Evolutionary conservation across 2,113 vertebrate species (phyloP).

Genomic region (Psittacus erithacus): DNA sequence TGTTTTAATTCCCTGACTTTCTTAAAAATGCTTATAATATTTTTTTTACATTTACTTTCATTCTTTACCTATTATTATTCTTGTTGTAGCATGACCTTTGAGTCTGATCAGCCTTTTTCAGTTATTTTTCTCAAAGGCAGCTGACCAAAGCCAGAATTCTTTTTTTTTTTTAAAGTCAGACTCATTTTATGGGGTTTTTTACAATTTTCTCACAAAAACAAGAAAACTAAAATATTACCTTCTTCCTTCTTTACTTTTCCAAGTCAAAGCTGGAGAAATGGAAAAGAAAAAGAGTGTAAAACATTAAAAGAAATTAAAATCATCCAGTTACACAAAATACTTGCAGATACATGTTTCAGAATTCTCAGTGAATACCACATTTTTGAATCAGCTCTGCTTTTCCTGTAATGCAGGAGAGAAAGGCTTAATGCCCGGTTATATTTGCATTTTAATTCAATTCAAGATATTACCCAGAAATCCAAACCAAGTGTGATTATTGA

Average conservation of each 20-base stretch:
- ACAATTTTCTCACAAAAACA: neutral
- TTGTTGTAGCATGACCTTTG: neutral
- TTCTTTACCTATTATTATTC: neutral
- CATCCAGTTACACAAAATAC: neutral
- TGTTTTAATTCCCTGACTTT: neutral
- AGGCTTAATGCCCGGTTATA: neutral
- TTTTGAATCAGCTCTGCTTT: neutral
- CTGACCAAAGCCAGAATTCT: neutral
- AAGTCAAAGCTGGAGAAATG: neutral
- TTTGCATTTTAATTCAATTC: neutral
- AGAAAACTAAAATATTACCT: neutral
- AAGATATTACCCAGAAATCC: constrained; percentile 3
- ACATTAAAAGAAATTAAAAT: neutral
- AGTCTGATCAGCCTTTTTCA: neutral
- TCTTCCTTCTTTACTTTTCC: neutral
- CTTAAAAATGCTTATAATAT: neutral
- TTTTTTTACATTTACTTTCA: neutral
- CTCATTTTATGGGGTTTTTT: accelerated
- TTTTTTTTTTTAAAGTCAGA: neutral
- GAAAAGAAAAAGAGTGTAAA: neutral
- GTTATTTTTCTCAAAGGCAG: neutral
- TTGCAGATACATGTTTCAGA: neutral
- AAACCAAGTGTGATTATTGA: constrained; percentile 21
- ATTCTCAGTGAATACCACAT: neutral
- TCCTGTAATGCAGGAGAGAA: neutral